Percentiles rank a stretch among this genome's conserved stretches.
phyloP scores from a whole-genome alignment of 2,888 invertebrate species.

The Eupsilia transversa region DNA sequence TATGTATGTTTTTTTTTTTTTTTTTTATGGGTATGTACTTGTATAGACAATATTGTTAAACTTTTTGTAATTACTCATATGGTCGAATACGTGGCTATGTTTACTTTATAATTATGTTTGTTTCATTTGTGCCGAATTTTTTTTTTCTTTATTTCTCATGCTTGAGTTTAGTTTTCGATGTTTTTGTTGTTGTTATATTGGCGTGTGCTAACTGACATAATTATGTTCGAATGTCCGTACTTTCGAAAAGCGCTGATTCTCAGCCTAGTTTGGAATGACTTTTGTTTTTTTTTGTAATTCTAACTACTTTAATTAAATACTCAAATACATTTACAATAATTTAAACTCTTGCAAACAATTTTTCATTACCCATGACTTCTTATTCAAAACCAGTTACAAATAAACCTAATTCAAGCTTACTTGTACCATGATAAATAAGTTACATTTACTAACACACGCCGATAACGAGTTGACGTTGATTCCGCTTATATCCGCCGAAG shows the following conservation, averaged over 20 bases:
- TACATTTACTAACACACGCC: not conserved
- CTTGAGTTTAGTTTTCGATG: too few relatives aligned
- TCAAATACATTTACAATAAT: not conserved
- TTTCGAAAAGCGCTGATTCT: too few relatives aligned
- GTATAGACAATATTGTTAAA: not conserved
- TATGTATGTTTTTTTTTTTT: too few relatives aligned
- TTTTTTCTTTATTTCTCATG: not conserved
- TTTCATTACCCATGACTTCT: not conserved
- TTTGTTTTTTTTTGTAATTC: too few relatives aligned
- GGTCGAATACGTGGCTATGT: not conserved
- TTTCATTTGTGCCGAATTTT: not conserved
- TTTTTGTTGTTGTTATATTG: not conserved
- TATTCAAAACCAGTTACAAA: conserved; percentile 18
- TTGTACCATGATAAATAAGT: conserved; percentile 25
- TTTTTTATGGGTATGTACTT: not conserved
- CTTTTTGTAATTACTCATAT: not conserved
- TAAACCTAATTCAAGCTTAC: conserved; percentile 10
- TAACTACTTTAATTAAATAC: not conserved
- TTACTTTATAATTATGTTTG: too few relatives aligned
- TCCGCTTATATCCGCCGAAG: conserved; percentile 43
- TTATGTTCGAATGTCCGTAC: too few relatives aligned
- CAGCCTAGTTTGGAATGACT: too few relatives aligned
- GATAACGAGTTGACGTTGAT: conserved; percentile 49
- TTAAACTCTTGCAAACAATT: not conserved
- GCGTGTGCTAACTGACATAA: too few relatives aligned